A percentile compares a stretch with the other conserved stretches of the same genome.
These are phyloP conservation scores for Dromiciops gliroides DNA, from an alignment of 2,113 vertebrate species.

Conservation along the genomic window DNA sequence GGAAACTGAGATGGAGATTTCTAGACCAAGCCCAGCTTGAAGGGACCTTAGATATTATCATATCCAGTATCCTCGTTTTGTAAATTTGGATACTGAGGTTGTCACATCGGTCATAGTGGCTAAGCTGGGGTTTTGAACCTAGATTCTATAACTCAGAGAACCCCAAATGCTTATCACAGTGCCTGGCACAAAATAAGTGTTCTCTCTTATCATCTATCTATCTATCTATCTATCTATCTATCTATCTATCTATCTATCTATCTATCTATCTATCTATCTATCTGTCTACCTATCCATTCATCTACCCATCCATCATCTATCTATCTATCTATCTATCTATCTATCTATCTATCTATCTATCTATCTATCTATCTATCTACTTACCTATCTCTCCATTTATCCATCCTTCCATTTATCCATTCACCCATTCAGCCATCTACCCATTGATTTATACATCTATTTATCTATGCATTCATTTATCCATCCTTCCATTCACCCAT, in stretches of 20 bases:
- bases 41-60: neutral
- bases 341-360: neutral
- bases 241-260: neutral
- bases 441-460: neutral
- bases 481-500: no score
- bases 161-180: neutral
- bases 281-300: no score
- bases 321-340: neutral
- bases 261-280: no score
- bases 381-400: accelerated
- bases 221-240: no score
- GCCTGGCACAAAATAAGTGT: neutral
- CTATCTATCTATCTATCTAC: neutral
- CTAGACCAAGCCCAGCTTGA: neutral
- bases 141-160: neutral
- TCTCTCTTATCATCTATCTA: neutral
- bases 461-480: no score
- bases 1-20: neutral
- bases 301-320: no score
- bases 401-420: neutral
- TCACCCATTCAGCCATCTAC: neutral
- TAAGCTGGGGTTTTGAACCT: neutral
- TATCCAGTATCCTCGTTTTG: neutral
- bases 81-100: neutral
- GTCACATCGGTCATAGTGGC: neutral